These are phyloP conservation scores for Merops nubicus DNA, from an alignment of 2,113 vertebrate species.

Conservation along the genomic window DNA sequence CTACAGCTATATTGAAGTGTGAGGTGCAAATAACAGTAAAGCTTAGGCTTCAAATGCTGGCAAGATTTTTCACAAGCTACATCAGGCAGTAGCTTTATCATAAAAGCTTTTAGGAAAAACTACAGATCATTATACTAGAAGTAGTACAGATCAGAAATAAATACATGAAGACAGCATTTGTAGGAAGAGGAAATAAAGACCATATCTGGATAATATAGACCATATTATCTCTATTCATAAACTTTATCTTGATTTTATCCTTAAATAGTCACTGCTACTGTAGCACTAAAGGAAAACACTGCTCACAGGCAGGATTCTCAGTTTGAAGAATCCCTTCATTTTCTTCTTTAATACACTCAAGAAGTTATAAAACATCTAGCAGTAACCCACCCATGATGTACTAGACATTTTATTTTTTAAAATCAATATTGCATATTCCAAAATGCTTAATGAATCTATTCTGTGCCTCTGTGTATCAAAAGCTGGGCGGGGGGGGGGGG, in stretches of 20 bases:
- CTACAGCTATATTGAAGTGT: neutral
- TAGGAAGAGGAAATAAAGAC: neutral
- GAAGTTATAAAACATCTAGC: neutral
- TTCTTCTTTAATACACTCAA: neutral
- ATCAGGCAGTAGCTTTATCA: neutral
- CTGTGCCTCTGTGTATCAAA: neutral
- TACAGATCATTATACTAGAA: neutral
- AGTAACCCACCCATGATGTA: neutral
- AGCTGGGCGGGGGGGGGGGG: no score
- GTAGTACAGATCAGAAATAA: neutral
- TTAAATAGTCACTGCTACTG: neutral
- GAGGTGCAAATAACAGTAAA: neutral
- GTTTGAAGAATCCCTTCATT: neutral
- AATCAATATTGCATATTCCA: neutral
- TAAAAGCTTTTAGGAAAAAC: neutral
- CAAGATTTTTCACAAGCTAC: neutral
- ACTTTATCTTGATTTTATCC: neutral
- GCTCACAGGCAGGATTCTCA: neutral
- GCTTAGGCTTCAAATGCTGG: neutral
- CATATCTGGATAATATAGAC: neutral
- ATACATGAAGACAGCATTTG: neutral
- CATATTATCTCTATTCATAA: neutral
- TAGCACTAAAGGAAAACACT: neutral
- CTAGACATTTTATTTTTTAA: neutral
- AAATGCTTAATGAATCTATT: neutral